Conservation (phyloP, 2,797 vertebrate species). For the Intellagama lesueurii region DNA sequence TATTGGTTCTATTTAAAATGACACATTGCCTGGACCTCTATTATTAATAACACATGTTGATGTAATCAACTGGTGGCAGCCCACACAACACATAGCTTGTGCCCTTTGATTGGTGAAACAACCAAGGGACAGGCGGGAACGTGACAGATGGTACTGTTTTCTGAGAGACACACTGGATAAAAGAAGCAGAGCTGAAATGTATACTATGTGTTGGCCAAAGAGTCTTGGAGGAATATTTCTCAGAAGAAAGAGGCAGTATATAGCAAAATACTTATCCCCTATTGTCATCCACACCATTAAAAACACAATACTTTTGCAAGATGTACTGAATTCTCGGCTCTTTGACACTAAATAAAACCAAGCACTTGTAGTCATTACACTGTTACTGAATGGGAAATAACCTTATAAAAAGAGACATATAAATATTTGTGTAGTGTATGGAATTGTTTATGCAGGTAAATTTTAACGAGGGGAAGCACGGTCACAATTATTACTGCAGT, state of each 20-base stretch:
- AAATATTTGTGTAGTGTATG: conserved; percentile 35
- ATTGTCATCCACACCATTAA: not conserved
- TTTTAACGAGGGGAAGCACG: conserved; percentile 58
- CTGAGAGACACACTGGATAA: not conserved
- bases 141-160: not conserved
- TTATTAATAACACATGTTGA: too few species aligned
- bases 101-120: too few species aligned
- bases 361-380: not conserved
- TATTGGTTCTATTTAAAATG: too few species aligned
- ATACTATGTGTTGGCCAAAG: too few species aligned
- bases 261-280: not conserved
- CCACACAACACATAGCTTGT: too few species aligned
- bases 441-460: conserved; percentile 59
- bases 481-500: conserved; percentile 36
- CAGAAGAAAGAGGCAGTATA: not conserved
- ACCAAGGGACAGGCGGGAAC: too few species aligned
- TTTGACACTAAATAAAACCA: conserved; percentile 33
- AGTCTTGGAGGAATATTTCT: not conserved
- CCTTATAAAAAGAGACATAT: conserved; percentile 45
- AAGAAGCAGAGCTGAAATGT: not conserved
- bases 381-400: conserved; percentile 10
- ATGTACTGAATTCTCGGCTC: not conserved
- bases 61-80: too few species aligned
- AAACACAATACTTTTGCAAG: rapidly evolving
- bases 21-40: too few species aligned